Percentiles rank a stretch among this genome's conserved stretches.
These are phyloP conservation scores for Microctenopoma lineatum DNA, from an alignment of 2,797 vertebrate species.

Conservation along the genomic window DNA sequence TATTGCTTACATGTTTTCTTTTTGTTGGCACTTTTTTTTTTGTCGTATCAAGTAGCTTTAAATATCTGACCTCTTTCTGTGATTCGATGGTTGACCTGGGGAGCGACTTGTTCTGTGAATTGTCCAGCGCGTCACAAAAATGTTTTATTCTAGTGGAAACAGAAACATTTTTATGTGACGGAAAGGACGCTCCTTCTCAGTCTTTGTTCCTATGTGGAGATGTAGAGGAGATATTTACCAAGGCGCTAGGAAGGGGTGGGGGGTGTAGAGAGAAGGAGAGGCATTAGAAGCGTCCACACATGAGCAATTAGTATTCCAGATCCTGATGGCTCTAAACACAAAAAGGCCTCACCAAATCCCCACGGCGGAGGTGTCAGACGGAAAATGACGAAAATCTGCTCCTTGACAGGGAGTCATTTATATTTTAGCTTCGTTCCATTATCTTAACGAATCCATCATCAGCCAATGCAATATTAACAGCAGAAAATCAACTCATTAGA, in stretches of 20 bases:
- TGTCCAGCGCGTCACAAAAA: neutral
- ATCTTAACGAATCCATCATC: conserved; percentile 99
- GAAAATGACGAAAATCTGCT: conserved; percentile 99
- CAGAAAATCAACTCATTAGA: conserved; percentile 99
- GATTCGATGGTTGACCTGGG: conserved; percentile 16
- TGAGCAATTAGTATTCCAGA: conserved; percentile 89
- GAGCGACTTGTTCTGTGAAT: neutral
- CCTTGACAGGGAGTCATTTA: conserved; percentile 99
- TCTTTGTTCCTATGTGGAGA: conserved; percentile 72
- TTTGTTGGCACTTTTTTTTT: conserved; percentile 63
- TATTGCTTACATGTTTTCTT: conserved; percentile 66
- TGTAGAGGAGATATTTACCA: conserved; percentile 76
- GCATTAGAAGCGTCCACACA: conserved; percentile 80
- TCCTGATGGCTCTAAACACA: conserved; percentile 87
- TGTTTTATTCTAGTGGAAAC: conserved; percentile 22
- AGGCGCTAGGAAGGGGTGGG: conserved; percentile 59
- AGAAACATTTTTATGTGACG: conserved; percentile 23
- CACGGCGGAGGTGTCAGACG: conserved; percentile 91
- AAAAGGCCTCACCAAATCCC: conserved; percentile 88
- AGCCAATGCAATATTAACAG: conserved; percentile 99
- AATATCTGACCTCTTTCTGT: conserved; percentile 30
- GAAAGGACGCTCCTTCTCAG: conserved; percentile 34
- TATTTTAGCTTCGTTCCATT: conserved; percentile 99
- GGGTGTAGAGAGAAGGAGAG: conserved; percentile 51
- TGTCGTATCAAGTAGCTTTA: conserved; percentile 38